Conservation (phyloP, 2,797 vertebrate species). For the Coregonus sp. region DNA sequence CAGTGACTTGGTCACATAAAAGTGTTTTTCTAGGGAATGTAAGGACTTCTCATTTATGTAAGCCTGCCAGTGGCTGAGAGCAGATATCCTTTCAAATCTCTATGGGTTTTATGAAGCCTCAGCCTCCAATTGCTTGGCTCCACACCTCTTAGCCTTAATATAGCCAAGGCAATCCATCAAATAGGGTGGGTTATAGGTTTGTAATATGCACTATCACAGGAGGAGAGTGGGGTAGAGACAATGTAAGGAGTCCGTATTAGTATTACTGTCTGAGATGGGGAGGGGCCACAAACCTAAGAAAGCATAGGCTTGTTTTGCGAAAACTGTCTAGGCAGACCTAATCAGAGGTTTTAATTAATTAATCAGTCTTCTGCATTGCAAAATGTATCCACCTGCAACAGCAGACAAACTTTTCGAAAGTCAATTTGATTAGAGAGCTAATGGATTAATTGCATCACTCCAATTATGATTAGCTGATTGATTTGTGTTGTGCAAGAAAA, state of each 20-base stretch:
- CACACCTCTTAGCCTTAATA: background rate
- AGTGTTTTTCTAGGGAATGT: background rate
- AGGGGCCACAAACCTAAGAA: background rate
- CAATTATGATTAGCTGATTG: slow-evolving; percentile 19
- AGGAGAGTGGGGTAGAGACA: background rate
- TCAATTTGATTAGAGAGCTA: background rate
- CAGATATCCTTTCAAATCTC: background rate
- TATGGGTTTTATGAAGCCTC: background rate
- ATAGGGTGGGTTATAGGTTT: background rate
- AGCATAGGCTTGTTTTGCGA: background rate
- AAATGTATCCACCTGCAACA: slow-evolving; percentile 2
- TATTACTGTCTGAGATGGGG: background rate
- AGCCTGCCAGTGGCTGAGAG: too few relatives aligned
- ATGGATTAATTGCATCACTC: background rate
- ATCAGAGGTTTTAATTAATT: background rate
- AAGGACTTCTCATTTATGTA: too few relatives aligned
- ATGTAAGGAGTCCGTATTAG: background rate
- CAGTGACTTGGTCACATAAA: background rate
- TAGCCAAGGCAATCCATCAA: background rate
- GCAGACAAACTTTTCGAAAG: slow-evolving; percentile 1
- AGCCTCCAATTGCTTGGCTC: background rate
- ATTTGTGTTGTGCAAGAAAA: slow-evolving; percentile 6
- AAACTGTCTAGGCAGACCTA: background rate
- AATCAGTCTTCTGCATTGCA: slow-evolving; percentile 5
- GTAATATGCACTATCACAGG: background rate